Percentiles rank a stretch among this genome's conserved stretches.
Conservation (phyloP, 2,888 invertebrate genomes). For the Anthophora plumipes region DNA sequence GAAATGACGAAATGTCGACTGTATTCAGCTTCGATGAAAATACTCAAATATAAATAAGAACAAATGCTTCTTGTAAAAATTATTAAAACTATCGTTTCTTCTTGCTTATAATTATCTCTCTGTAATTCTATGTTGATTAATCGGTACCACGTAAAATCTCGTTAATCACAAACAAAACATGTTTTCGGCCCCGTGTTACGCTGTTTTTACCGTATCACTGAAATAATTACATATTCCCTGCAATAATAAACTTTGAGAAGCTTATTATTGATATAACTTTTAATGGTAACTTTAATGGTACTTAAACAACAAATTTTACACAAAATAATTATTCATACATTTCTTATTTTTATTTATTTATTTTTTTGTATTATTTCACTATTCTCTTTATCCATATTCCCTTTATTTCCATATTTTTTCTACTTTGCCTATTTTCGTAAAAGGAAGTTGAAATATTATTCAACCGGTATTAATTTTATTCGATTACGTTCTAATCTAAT, state of each 20-base stretch:
- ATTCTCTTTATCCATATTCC: background rate
- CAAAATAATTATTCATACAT: background rate
- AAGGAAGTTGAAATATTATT: background rate
- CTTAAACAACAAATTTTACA: background rate
- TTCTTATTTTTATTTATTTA: background rate
- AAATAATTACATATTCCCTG: constrained; percentile 1
- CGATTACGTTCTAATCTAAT: background rate
- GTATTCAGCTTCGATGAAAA: background rate
- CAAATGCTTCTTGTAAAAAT: background rate
- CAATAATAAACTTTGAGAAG: background rate
- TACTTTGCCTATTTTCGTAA: background rate
- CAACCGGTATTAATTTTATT: background rate
- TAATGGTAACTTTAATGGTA: background rate
- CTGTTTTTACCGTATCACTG: constrained; percentile 23
- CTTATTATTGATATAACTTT: background rate
- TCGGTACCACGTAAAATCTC: constrained; percentile 12
- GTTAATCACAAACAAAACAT: constrained; percentile 25
- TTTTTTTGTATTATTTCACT: no score
- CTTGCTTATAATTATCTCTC: background rate
- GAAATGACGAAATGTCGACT: constrained; percentile 12
- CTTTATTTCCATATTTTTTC: background rate
- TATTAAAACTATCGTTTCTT: background rate
- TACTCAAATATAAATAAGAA: background rate
- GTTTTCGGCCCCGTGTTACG: constrained; percentile 27
- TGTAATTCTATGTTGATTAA: background rate